A percentile compares a stretch with the other conserved stretches of the same genome.
Conservation (phyloP, 2,888 invertebrate species). For the Dasysyrphus tricinctus region DNA sequence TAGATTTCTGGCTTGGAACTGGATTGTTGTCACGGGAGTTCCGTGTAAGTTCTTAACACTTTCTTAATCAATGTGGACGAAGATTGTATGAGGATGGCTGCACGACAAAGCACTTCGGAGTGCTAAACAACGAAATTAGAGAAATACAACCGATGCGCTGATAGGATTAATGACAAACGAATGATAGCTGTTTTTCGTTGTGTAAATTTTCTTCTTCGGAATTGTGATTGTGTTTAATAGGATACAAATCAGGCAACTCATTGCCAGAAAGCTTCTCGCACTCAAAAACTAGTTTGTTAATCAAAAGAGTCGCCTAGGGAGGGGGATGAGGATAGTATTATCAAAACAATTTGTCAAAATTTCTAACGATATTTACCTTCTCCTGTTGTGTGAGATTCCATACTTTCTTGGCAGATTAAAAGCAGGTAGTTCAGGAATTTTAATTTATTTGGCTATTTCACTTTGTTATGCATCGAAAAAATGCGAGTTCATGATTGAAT, state of each 20-base stretch:
- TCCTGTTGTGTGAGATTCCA: conserved; percentile 89
- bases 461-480: conserved; percentile 91
- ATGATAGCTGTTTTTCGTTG: conserved; percentile 88
- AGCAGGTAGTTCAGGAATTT: conserved; percentile 88
- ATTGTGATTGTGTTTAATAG: conserved; percentile 88
- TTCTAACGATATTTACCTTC: conserved; percentile 85
- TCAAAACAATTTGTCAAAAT: background rate
- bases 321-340: background rate
- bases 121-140: conserved; percentile 76
- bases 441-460: conserved; percentile 89
- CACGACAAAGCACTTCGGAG: conserved; percentile 74
- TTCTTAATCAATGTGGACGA: conserved; percentile 88
- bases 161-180: conserved; percentile 83
- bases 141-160: background rate
- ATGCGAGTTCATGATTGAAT: conserved; percentile 87
- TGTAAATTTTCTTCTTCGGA: conserved; percentile 86
- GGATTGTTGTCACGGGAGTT: conserved; percentile 87
- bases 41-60: conserved; percentile 88
- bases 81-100: conserved; percentile 89
- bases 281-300: conserved; percentile 87
- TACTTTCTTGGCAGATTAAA: conserved; percentile 89
- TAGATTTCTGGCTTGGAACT: conserved; percentile 88
- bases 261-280: conserved; percentile 87
- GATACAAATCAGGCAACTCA: conserved; percentile 89
- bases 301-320: conserved; percentile 86